Evolutionary conservation across 2,113 vertebrate species (phyloP).

Genomic region (Pangasianodon gigas): DNA sequence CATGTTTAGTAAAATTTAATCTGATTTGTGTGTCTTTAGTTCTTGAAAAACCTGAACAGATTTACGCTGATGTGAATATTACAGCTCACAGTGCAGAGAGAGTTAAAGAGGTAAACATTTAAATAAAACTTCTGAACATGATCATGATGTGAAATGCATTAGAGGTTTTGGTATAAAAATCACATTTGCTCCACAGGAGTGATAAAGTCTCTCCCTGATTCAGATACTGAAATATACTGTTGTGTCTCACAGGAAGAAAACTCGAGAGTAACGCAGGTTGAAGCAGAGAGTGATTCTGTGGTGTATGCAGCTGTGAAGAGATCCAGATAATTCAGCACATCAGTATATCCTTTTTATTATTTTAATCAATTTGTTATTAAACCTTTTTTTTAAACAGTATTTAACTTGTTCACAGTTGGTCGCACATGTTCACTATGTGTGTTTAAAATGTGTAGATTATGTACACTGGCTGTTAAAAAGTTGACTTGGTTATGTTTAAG

Average conservation of each 20-base stretch:
- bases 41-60: background rate
- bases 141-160: background rate
- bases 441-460: background rate
- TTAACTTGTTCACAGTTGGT: no score
- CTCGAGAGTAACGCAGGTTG: background rate
- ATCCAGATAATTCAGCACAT: background rate
- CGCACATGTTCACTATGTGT: no score
- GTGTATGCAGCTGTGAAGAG: background rate
- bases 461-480: background rate
- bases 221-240: background rate
- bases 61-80: background rate
- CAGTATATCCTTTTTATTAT: background rate
- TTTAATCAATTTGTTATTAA: background rate
- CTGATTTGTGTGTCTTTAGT: background rate
- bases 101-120: background rate
- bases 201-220: background rate
- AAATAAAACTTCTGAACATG: background rate
- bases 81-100: background rate
- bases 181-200: background rate
- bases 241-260: conserved; percentile 5
- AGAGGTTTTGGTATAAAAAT: background rate
- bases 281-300: background rate
- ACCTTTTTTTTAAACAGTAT: background rate
- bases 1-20: background rate
- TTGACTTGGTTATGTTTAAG: background rate